Evolutionary conservation across 2,113 vertebrate genomes (phyloP).

Genomic region (Antechinus flavipes): DNA sequence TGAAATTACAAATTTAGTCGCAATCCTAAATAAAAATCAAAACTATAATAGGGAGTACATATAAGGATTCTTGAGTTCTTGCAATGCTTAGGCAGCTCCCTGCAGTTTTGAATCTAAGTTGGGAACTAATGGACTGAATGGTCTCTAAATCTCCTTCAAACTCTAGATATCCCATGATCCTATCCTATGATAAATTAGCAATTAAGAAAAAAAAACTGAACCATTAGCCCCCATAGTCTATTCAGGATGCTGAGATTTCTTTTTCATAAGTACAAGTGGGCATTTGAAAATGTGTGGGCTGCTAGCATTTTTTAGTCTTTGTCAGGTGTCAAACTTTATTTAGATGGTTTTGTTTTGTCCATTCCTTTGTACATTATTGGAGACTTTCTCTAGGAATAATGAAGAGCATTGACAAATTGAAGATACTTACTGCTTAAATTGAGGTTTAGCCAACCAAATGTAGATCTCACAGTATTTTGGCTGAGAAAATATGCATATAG

Average conservation of each 20-base stretch:
- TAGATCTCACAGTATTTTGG: background rate
- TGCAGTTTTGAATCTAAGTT: background rate
- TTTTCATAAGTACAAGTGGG: background rate
- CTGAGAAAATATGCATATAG: background rate
- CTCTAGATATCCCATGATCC: background rate
- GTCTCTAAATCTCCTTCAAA: background rate
- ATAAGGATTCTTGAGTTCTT: background rate
- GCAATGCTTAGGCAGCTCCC: background rate
- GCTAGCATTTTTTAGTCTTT: background rate
- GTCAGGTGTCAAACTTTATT: background rate
- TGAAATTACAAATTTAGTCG: background rate
- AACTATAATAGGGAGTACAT: background rate
- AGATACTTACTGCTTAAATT: constrained; percentile 11
- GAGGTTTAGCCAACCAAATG: constrained; percentile 6
- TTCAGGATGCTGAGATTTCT: background rate
- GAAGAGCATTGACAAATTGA: background rate
- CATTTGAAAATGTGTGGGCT: constrained; percentile 25
- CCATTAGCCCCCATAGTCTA: background rate
- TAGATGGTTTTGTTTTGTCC: constrained; percentile 34
- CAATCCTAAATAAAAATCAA: background rate
- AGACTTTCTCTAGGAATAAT: background rate
- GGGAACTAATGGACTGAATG: background rate
- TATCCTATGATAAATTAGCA: background rate
- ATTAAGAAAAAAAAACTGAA: background rate
- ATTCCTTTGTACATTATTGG: constrained; percentile 9